phyloP scores from a whole-genome alignment of 2,797 vertebrate species.

The Pipistrellus nathusii region DNA sequence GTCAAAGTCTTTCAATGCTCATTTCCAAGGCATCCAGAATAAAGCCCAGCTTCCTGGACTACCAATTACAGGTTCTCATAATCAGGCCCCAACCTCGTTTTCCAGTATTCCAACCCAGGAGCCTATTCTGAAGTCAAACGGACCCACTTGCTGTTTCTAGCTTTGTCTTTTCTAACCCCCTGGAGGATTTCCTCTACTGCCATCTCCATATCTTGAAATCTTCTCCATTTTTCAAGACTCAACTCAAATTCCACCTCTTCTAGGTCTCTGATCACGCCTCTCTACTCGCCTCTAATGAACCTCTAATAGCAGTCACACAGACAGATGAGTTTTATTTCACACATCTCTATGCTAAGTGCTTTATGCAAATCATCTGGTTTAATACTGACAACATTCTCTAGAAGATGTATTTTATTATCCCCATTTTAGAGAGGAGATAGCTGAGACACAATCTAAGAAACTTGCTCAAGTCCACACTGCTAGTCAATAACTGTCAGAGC shows the following conservation, averaged over 20 bases:
- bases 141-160: neutral
- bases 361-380: neutral
- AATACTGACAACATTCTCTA: neutral
- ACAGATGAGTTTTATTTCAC: neutral
- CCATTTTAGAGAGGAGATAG: neutral
- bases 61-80: neutral
- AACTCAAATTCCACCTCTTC: neutral
- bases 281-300: neutral
- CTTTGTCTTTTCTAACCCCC: neutral
- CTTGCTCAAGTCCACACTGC: neutral
- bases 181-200: neutral
- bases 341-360: neutral
- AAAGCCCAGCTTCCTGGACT: neutral
- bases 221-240: neutral
- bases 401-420: neutral
- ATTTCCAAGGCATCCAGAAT: neutral
- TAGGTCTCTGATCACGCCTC: neutral
- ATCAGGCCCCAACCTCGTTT: neutral
- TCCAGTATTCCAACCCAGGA: neutral
- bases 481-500: neutral
- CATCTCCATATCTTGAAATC: neutral
- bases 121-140: neutral
- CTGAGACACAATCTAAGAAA: conserved; percentile 10
- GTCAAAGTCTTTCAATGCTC: neutral
- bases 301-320: neutral